These are phyloP conservation scores for Andrena cerasifolii DNA, from an alignment of 1,140 invertebrate species.

Conservation along the genomic window DNA sequence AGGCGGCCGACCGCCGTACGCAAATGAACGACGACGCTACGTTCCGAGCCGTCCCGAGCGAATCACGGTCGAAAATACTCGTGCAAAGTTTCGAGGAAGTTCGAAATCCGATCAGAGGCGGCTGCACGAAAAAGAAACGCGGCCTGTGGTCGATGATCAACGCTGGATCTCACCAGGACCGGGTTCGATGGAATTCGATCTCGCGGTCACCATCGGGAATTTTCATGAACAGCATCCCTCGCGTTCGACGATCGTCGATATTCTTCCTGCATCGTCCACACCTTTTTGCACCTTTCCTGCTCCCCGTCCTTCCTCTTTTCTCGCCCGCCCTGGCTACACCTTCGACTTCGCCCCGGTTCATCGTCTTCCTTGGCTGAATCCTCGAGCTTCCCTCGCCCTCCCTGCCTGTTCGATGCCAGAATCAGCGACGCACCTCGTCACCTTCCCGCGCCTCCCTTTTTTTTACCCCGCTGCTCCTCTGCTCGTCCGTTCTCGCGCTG, in stretches of 20 bases:
- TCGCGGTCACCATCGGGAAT: slow-evolving; percentile 61
- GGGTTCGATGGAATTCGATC: slow-evolving; percentile 63
- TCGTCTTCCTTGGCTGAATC: not conserved
- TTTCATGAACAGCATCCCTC: slow-evolving; percentile 40
- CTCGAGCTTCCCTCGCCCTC: slow-evolving; percentile 15
- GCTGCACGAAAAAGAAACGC: slow-evolving; percentile 40
- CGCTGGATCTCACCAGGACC: slow-evolving; percentile 39
- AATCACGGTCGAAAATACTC: slow-evolving; percentile 40
- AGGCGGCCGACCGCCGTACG: not conserved
- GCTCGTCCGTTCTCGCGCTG: slow-evolving; percentile 17
- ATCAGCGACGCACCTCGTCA: slow-evolving; percentile 47
- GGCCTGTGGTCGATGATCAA: slow-evolving; percentile 53
- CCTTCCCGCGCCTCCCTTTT: slow-evolving; percentile 7
- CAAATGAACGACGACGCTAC: not conserved
- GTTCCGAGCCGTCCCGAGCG: not conserved
- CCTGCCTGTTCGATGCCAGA: slow-evolving; percentile 45
- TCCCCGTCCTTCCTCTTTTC: not conserved
- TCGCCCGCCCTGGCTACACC: slow-evolving; percentile 2
- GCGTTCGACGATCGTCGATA: slow-evolving; percentile 31
- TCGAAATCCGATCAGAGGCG: slow-evolving; percentile 54
- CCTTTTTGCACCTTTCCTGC: slow-evolving; percentile 14
- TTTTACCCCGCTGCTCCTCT: not conserved
- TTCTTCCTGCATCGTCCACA: slow-evolving; percentile 10
- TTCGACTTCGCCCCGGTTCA: not conserved
- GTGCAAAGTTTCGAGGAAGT: slow-evolving; percentile 55